Base-by-base conservation (phyloP, 1,140 invertebrate species). In the Belonocnema kinseyi region DNA sequence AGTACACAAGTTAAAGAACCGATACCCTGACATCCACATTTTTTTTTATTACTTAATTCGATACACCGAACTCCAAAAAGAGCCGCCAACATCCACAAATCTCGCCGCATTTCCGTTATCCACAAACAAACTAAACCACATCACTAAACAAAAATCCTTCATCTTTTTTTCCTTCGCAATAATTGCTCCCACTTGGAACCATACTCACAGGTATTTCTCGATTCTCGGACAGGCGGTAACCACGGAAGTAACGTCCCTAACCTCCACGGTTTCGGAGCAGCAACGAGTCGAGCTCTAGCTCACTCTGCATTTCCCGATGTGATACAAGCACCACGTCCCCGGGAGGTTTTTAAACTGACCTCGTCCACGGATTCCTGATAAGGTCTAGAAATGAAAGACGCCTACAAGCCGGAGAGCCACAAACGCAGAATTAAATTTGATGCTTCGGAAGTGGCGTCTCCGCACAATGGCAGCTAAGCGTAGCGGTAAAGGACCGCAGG, bases 371-470 rank as follows among this genome's bases (percentile, higher is more conserved):
- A 46, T 46, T 13, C n/a, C 21, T 19, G 21, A 17, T 21, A 51
- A 51, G 16, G 53, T 40, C 53, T 40, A 73, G 17, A 73, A 73
- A 4, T 14, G 7, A 0, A 73, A 40, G 26, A 11, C 33, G 13
- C 13, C 3, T 19, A 56, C 51, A 50, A 79, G 75, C 66, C 72
- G 13, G 75, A 61, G 26, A 58, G 76, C 66, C 73, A 71, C 75
- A 80, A 86, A 81, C 77, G 77, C 83, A 80, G 81, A 87, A 87
- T 86, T 82, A 77, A 86, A 86, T 86, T 86, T 85, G 87, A 87
- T 87, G 82, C 84, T 85, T 89, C 87, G 88, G 87, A 89, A 88
- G 86, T 86, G 81, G 87, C 88, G 86, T 89, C 88, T 88, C 87
- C 77, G 85, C 86, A 88, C 88, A 89, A 89, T 89, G 85, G 88